Evolutionary conservation across 2,888 invertebrate genomes (phyloP), one percentile per base, ranked within the genome.

Genomic region (Nymphalis c-album): DNA sequence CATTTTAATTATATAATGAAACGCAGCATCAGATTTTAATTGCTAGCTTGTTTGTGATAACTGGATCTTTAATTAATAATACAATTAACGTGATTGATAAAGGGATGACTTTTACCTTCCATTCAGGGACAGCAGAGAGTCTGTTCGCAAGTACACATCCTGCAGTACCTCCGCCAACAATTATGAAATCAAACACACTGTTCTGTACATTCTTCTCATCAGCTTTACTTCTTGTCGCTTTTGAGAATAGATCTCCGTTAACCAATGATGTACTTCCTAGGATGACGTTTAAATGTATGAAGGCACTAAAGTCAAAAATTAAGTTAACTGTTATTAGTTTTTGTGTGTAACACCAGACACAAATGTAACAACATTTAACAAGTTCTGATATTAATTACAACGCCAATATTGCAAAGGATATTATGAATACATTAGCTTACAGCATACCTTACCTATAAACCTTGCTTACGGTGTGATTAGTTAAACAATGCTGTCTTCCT

Each of bases 111-210:
- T 59, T 10, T 81, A 92, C 92, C 90, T 91, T 92, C 92, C 92
- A 92, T 62, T 90, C 87, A 1, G 83, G 75, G 1, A 87, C 79
- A 18, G 91, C 89, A 0, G 92, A 91, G 1, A 92, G 82, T 17
- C 92, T 79, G 64, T 91, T 92, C 0, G 92, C 92, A 51, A 92
- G 82, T 64, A 92, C 78, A 48, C 92, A 92, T 1, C 92, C 92
- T 0, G 92, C 86, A 0, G 91, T 91, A 0, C 92, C 92, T 0
- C 92, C 92, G 0, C 92, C 92, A 0, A 92, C 78, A 63, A 92
- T 87, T 74, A 92, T 89, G 81, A 92, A 92, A 80, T 92, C 92
- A 64, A 86, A 92, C n/a, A 92, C 91, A 53, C 88, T 90, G 80
- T 80, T 91, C 76, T 81, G 81, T 1, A 88, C 74, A 64, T 88